Conservation (phyloP, 2,888 invertebrate species). For the Drosophila bunnanda region DNA sequence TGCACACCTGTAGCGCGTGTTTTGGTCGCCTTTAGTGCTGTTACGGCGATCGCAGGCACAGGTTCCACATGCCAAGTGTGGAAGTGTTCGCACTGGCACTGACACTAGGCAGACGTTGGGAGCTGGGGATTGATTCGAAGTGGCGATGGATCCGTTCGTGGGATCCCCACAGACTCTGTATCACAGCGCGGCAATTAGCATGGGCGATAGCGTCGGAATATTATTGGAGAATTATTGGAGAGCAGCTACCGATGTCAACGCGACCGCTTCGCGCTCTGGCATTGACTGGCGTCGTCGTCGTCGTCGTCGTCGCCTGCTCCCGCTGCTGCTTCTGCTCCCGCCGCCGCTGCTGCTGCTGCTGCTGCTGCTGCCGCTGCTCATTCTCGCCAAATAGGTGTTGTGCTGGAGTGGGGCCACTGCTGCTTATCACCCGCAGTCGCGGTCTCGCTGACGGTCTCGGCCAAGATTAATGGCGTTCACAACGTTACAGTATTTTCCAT, state of each 20-base stretch:
- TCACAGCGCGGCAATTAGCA: slow-evolving; percentile 29
- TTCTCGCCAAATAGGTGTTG: slow-evolving; percentile 47
- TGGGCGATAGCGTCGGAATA: slow-evolving; percentile 21
- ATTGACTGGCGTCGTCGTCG: slow-evolving; percentile 63
- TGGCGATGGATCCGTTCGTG: slow-evolving; percentile 9
- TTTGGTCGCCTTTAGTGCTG: slow-evolving; percentile 41
- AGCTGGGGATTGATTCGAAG: slow-evolving; percentile 10
- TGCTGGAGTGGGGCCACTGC: slow-evolving; percentile 36
- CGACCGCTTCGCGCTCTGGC: slow-evolving; percentile 73
- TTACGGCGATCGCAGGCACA: slow-evolving; percentile 17
- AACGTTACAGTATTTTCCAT: slow-evolving; percentile 28
- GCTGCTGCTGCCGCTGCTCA: slow-evolving; percentile 25
- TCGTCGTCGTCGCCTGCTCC: slow-evolving; percentile 9
- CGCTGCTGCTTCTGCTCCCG: slow-evolving; percentile 19
- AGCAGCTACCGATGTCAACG: slow-evolving; percentile 73
- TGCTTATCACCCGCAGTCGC: slow-evolving; percentile 52
- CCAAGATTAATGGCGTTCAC: slow-evolving; percentile 36
- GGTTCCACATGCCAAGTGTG: slow-evolving; percentile 27
- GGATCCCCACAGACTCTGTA: slow-evolving; percentile 29
- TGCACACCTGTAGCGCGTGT: slow-evolving; percentile 63
- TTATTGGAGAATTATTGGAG: slow-evolving; percentile 54
- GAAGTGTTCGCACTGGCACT: slow-evolving; percentile 24
- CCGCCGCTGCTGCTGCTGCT: slow-evolving; percentile 22
- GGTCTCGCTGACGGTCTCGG: slow-evolving; percentile 26
- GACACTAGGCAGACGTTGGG: slow-evolving; percentile 8